Percentiles rank a stretch among this genome's conserved stretches.
phyloP scores from a whole-genome alignment of 1,140 invertebrate genomes.

The Aricia agestis region DNA sequence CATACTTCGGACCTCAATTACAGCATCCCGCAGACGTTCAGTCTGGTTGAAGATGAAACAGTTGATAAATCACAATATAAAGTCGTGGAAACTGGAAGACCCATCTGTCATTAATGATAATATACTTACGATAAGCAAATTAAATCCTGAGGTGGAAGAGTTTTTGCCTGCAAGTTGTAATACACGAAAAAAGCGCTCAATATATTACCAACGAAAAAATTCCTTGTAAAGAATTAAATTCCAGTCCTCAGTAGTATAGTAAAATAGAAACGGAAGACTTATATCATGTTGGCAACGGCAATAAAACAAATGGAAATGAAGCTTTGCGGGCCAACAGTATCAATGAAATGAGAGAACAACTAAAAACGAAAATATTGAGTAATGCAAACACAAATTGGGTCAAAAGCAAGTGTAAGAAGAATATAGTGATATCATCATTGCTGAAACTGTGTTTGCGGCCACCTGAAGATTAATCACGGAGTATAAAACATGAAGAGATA shows the following conservation, averaged over 20 bases:
- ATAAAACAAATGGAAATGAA: background rate
- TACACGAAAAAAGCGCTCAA: too few relatives aligned
- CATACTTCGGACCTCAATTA: too few relatives aligned
- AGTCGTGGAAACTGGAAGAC: too few relatives aligned
- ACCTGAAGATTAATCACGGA: too few relatives aligned
- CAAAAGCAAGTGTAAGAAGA: constrained; percentile 42
- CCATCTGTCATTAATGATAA: constrained; percentile 14
- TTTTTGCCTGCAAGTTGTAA: too few relatives aligned
- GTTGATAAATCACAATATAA: too few relatives aligned
- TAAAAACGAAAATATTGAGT: constrained; percentile 39
- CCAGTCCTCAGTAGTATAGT: too few relatives aligned
- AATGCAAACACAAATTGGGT: constrained; percentile 30
- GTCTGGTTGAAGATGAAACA: too few relatives aligned
- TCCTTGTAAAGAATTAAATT: too few relatives aligned
- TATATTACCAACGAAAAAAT: too few relatives aligned
- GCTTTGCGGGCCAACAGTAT: constrained; percentile 22
- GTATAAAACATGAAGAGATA: too few relatives aligned
- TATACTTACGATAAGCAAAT: constrained; percentile 39
- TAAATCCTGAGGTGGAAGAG: constrained; percentile 44
- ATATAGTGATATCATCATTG: constrained; percentile 46
- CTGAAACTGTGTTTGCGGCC: constrained; percentile 36
- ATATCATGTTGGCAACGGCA: background rate
- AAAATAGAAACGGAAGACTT: background rate
- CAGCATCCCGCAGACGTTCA: too few relatives aligned
- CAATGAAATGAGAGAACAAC: constrained; percentile 32